Percentiles rank a stretch among this genome's conserved stretches.
Conservation (phyloP, 2,888 invertebrate species). For the Nymphalis c-album region DNA sequence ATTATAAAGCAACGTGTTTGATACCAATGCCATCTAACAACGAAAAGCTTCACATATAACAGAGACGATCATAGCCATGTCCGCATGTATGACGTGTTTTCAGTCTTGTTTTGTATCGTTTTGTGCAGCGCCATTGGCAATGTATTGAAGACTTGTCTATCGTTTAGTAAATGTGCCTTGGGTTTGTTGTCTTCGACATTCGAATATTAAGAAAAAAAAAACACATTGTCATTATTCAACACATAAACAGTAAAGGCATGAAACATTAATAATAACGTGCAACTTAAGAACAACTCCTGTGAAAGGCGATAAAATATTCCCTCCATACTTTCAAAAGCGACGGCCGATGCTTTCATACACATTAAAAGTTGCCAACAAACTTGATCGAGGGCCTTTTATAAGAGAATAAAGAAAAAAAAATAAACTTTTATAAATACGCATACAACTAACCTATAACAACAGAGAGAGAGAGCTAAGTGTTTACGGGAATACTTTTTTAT, state of each 20-base stretch:
- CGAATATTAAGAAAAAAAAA: neutral
- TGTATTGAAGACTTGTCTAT: no score
- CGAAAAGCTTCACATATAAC: no score
- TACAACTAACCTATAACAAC: conserved; percentile 44
- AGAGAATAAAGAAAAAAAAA: conserved; percentile 45
- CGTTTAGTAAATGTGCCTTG: no score
- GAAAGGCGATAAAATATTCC: conserved; percentile 44
- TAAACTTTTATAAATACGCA: conserved; percentile 45
- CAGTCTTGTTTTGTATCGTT: no score
- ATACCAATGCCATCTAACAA: no score
- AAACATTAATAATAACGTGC: conserved; percentile 29
- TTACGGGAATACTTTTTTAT: conserved; percentile 32
- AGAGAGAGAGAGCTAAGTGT: conserved; percentile 24
- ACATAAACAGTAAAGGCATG: conserved; percentile 13
- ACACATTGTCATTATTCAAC: neutral
- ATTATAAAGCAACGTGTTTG: no score
- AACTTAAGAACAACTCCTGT: conserved; percentile 32
- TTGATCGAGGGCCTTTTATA: conserved; percentile 51
- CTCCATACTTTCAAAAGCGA: conserved; percentile 38
- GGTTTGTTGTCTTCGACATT: no score
- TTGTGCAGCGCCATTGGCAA: no score
- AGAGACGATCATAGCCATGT: no score
- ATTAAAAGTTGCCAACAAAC: conserved; percentile 59
- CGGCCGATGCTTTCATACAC: conserved; percentile 57
- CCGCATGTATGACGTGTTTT: no score